These are phyloP conservation scores for Chamaea fasciata DNA, from an alignment of 2,113 vertebrate species.

Conservation along the genomic window DNA sequence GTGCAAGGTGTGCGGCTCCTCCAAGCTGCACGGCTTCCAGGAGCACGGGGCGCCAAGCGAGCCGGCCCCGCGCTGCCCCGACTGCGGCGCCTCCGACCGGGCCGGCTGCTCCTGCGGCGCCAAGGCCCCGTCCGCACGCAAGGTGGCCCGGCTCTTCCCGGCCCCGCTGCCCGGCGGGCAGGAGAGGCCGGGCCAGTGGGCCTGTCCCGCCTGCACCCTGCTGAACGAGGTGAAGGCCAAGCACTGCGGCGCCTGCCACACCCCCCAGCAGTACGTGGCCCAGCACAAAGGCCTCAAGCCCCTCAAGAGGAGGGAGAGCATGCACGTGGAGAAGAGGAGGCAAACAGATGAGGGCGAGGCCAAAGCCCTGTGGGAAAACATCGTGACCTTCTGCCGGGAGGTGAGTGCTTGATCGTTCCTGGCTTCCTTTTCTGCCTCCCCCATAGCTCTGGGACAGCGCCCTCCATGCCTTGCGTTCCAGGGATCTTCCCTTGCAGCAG, in stretches of 20 bases:
- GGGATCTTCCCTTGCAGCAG: not conserved
- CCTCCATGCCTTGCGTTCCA: too few species aligned
- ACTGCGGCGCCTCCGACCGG: conserved; percentile 66
- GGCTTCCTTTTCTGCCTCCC: not conserved
- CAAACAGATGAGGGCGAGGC: conserved; percentile 94
- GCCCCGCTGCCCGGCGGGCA: not conserved
- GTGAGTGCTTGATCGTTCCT: conserved; percentile 66
- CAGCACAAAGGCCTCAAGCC: conserved; percentile 80
- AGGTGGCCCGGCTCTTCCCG: conserved; percentile 70
- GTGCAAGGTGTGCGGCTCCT: conserved; percentile 88
- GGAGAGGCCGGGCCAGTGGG: conserved; percentile 80
- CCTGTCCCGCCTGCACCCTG: conserved; percentile 92
- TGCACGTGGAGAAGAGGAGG: conserved; percentile 90
- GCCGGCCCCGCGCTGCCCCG: conserved; percentile 59
- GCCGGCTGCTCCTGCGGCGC: conserved; percentile 56
- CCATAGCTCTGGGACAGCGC: accelerated
- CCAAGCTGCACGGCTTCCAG: conserved; percentile 95
- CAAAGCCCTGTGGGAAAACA: conserved; percentile 96
- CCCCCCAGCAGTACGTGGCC: conserved; percentile 85
- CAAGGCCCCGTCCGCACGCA: conserved; percentile 62
- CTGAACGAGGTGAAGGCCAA: conserved; percentile 85
- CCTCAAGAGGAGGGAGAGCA: conserved; percentile 89
- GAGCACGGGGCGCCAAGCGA: conserved; percentile 67
- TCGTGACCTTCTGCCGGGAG: conserved; percentile 94
- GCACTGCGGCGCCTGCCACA: conserved; percentile 92